Conservation (phyloP, 2,113 vertebrate species). For the Canis aureus region DNA sequence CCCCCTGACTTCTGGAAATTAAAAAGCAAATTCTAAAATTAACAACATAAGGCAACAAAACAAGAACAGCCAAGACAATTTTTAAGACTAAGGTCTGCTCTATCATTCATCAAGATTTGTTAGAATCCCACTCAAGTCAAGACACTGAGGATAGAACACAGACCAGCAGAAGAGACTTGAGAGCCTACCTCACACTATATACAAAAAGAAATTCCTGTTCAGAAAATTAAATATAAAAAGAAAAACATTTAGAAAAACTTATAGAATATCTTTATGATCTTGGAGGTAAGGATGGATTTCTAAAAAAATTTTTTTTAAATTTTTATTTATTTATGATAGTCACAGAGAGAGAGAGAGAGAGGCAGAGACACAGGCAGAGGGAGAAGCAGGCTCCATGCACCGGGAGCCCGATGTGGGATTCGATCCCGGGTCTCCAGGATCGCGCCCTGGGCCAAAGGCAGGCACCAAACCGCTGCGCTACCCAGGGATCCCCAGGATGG, state of each 20-base stretch:
- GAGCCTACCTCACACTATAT: neutral
- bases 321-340: too few species aligned
- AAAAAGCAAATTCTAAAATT: constrained; percentile 17
- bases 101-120: constrained; percentile 23
- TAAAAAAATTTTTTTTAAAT: neutral
- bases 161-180: neutral
- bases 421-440: too few species aligned
- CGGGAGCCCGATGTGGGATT: too few species aligned
- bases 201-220: constrained; percentile 4
- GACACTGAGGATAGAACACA: neutral
- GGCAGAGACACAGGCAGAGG: too few species aligned
- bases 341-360: too few species aligned
- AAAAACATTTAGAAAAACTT: constrained; percentile 51
- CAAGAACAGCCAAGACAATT: constrained; percentile 32
- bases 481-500: neutral
- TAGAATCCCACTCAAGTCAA: constrained; percentile 38
- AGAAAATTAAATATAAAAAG: constrained; percentile 37
- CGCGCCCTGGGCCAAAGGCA: too few species aligned
- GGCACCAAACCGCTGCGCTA: too few species aligned
- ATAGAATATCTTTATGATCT: constrained; percentile 21
- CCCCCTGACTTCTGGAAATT: neutral
- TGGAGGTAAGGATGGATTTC: constrained; percentile 40
- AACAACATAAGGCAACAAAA: constrained; percentile 53
- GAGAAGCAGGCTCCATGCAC: too few species aligned
- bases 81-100: neutral